Base-by-base conservation (phyloP, 2,797 vertebrate genomes). In the Danio aesculapii region DNA sequence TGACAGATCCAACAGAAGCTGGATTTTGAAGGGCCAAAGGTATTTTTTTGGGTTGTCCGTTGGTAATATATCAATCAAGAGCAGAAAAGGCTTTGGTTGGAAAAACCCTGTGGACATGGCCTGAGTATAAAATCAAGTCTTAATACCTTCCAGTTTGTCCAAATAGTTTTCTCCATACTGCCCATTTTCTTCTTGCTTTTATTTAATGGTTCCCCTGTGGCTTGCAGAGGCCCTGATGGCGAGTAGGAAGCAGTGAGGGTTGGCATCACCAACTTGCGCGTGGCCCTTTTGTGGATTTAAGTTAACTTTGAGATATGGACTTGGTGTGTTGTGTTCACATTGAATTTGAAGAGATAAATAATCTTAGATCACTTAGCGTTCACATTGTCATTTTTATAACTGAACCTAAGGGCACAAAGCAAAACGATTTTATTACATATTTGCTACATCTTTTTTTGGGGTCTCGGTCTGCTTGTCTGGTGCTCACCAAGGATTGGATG, bases 101-200 rank as follows among this genome's bases (percentile, higher is more conserved):
- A 89, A 86, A 90, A 90, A 85, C 0, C 0, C 86, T 86, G 79
- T 87, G 86, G 89, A 90, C 91, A 88, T 86, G 77, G 90, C 86
- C 81, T 14, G 53, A 84, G 61, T 88, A 87, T 90, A 88, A 63
- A 87, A 87, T 78, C 79, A 55, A 70, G 75, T 83, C 70, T 84
- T 92, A 95, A 95, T 94, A 87, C 88, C 87, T 94, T 94, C 92
- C 94, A 95, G 93, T 95, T n/a, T 97, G 94, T 96, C 89, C 89
- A 95, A 96, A 96, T 94, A 95, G 81, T 88, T 86, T n/a, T 83
- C 78, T 63, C 13, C 14, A 82, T 84, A 87, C 84, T 85, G 84
- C 88, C 82, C 55, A 66, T 55, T 79, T 79, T 77, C 30, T 50
- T 41, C 8, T 39, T 39, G 41, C 39, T 58, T 80, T 91, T 88